Evolutionary conservation across 2,113 vertebrate species (phyloP).

Genomic region (Bufo bufo): DNA sequence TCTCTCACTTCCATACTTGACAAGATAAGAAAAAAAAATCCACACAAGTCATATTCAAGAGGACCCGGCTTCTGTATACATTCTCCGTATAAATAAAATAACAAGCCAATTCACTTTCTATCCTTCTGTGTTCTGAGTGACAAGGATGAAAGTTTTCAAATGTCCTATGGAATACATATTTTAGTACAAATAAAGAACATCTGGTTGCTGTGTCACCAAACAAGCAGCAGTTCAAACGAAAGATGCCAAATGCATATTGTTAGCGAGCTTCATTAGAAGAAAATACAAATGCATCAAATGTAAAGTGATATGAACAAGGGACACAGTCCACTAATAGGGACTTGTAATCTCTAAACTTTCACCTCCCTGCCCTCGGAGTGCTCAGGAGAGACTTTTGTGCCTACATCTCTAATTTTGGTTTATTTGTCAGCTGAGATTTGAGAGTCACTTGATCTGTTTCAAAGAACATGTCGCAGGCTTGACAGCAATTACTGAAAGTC

Average conservation of each 20-base stretch:
- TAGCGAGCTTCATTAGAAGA: constrained; percentile 13
- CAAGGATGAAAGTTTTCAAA: constrained; percentile 12
- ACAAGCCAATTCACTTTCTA: not conserved
- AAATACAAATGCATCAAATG: constrained; percentile 9
- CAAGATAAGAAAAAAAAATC: constrained; percentile 4
- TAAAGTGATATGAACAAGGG: constrained; percentile 10
- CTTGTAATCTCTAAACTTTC: constrained; percentile 26
- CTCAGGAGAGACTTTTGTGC: constrained; percentile 29
- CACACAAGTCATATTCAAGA: not conserved
- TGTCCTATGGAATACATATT: constrained; percentile 25
- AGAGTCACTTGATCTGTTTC: constrained; percentile 52
- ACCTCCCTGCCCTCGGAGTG: constrained; percentile 21
- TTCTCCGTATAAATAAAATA: constrained; percentile 1
- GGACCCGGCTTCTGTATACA: not conserved
- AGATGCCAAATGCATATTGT: constrained; percentile 2
- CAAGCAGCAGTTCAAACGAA: constrained; percentile 9
- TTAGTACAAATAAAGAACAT: constrained; percentile 23
- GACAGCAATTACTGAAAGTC: constrained; percentile 54
- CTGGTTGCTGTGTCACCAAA: constrained; percentile 26
- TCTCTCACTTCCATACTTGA: not conserved
- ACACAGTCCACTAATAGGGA: constrained; percentile 21
- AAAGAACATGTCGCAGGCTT: constrained; percentile 47
- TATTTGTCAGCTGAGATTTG: constrained; percentile 46
- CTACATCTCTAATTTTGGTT: constrained; percentile 40
- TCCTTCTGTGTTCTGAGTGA: not conserved